Base-by-base conservation (phyloP, 2,113 vertebrate genomes). In the Carassius auratus region DNA sequence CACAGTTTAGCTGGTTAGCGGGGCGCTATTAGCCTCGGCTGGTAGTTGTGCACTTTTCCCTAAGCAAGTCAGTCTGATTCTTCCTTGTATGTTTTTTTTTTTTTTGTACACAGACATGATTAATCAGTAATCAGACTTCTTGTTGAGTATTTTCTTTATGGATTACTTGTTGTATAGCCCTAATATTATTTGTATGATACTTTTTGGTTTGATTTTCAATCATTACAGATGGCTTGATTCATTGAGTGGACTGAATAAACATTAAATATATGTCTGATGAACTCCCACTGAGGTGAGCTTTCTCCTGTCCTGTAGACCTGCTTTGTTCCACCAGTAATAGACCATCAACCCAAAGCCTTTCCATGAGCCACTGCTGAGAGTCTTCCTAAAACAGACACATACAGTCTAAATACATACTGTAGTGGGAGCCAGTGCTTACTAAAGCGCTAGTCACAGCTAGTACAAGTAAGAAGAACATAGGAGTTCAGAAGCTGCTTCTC, bases 331-430 rank as follows among this genome's bases (percentile, higher is more conserved):
- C 3, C 15, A 38, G 66, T 36, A 64, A 9, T 30, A 15, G 33
- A 42, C 57, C 57, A 62, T 79, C 55, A 38, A 42, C 42, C 76
- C 76, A 77, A 59, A 77, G 9, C 50, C 50, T 77, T 13, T 77
- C 6, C 15, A 52, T 5, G 26, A 76, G 52, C 1, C 1, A 19
- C 48, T 14, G 8, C 17, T 30, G 50, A 77, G 26, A 79, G 33
- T 15, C 15, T 7, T 78, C 55, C 30, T 78, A 10, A n/a, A 61
- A 14, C 57, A 59, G 12, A 59, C 50, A 61, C 55, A 30, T 30
- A 30, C 30, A 30, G 0, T 38, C 13, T 59, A 79, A 62, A 61
- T 62, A 23, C 57, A 79, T 42, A n/a, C 33, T 21, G 1, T 7
- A 42, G 68, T 17, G 17, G 19, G 38, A 15, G 19, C 33, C 19